Conservation (phyloP, 2,113 vertebrate species). For the Gnathonemus echidnorhynchus region DNA sequence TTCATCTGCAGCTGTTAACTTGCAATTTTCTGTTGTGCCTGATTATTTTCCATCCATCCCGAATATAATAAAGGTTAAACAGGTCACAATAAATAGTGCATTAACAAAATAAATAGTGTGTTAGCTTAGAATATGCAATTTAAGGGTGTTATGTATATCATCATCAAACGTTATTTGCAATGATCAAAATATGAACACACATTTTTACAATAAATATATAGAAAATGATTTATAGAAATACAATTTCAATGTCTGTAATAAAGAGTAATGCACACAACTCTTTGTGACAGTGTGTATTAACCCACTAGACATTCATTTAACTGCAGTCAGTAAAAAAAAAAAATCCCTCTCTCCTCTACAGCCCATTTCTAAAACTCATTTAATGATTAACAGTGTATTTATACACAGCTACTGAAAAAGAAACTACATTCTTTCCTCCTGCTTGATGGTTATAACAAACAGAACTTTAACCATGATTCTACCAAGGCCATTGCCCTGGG, state of each 20-base stretch:
- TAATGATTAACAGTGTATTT: conserved; percentile 9
- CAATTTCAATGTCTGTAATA: not conserved
- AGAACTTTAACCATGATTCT: not conserved
- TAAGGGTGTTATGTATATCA: not conserved
- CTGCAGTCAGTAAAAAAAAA: not conserved
- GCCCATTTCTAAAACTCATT: not conserved
- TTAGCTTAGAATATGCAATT: not conserved
- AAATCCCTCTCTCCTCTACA: not conserved
- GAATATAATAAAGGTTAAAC: not conserved
- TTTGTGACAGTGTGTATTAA: not conserved
- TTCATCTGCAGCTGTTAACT: not conserved
- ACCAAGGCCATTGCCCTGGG: not conserved
- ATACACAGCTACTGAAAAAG: not conserved
- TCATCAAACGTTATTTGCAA: not conserved
- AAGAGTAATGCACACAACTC: not conserved
- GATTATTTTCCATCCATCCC: not conserved
- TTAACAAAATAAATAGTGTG: too few species aligned
- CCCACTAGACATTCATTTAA: not conserved
- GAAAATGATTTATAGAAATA: not conserved
- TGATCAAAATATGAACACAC: not conserved
- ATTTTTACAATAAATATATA: not conserved
- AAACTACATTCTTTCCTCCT: not conserved
- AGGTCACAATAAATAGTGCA: not conserved
- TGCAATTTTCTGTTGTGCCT: not conserved
- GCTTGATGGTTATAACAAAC: not conserved